phyloP scores from a whole-genome alignment of 2,113 vertebrate genomes.

The Phoxinus phoxinus region DNA sequence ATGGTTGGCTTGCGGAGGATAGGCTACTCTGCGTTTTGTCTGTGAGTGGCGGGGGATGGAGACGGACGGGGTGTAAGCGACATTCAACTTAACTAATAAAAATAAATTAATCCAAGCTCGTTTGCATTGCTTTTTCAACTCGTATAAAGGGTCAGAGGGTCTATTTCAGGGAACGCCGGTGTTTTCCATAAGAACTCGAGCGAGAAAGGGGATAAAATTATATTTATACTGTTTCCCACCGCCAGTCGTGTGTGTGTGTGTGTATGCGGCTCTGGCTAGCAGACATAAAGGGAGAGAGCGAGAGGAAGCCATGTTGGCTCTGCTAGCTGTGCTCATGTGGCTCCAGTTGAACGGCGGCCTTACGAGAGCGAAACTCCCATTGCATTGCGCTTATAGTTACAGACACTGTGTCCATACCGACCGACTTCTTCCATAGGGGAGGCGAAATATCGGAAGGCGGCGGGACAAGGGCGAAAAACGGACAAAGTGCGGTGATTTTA shows the following conservation, averaged over 20 bases:
- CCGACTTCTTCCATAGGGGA: slow-evolving; percentile 28
- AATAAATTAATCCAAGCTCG: not conserved
- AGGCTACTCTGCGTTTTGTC: slow-evolving; percentile 36
- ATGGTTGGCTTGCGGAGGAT: slow-evolving; percentile 41
- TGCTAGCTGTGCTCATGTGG: slow-evolving; percentile 43
- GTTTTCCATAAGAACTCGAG: not conserved
- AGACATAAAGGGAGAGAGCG: slow-evolving; percentile 70
- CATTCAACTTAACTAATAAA: slow-evolving; percentile 3
- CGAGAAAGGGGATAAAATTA: not conserved
- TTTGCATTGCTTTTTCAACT: not conserved
- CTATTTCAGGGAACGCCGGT: not conserved
- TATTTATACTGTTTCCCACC: not conserved
- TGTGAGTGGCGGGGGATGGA: slow-evolving; percentile 55
- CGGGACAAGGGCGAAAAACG: slow-evolving; percentile 2
- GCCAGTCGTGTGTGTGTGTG: not conserved
- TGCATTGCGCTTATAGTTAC: slow-evolving; percentile 35
- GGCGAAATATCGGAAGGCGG: slow-evolving; percentile 27
- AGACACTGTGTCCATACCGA: slow-evolving; percentile 31
- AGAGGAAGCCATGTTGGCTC: slow-evolving; percentile 77
- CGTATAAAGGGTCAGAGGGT: not conserved
- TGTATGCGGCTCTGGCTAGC: slow-evolving; percentile 34
- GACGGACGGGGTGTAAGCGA: slow-evolving; percentile 41
- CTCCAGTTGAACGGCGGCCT: slow-evolving; percentile 71
- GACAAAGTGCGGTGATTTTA: slow-evolving; percentile 23
- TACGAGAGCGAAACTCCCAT: slow-evolving; percentile 49